Conservation (phyloP, 2,797 vertebrate species). For the Merluccius polli region DNA sequence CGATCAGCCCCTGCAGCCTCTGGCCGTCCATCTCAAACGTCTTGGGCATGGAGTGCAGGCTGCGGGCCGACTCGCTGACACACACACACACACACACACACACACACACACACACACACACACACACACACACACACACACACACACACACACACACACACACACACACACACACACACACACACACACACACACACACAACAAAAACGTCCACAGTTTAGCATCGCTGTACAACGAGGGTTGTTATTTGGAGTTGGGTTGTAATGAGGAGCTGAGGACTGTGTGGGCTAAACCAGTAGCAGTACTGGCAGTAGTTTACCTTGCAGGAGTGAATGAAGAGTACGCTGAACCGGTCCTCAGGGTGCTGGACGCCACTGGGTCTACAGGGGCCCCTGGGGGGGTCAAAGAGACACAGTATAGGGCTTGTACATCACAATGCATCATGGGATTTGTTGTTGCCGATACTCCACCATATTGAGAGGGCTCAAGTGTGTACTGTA, state of each 20-base stretch:
- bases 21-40: constrained; percentile 55
- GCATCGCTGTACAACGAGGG: too few species aligned
- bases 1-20: constrained; percentile 78
- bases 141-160: background rate
- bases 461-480: too few species aligned
- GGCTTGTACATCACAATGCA: too few species aligned
- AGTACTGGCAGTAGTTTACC: constrained; percentile 44
- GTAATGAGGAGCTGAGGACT: background rate
- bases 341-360: constrained; percentile 40
- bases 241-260: background rate
- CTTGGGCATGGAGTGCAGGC: constrained; percentile 53
- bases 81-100: constrained; percentile 18
- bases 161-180: background rate
- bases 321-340: constrained; percentile 53
- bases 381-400: constrained; percentile 54
- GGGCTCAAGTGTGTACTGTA: too few species aligned
- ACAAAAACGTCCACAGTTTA: background rate
- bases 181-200: background rate
- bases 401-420: constrained; percentile 14
- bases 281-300: background rate
- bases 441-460: too few species aligned
- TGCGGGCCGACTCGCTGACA: constrained; percentile 68
- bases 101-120: constrained; percentile 14
- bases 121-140: background rate
- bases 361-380: constrained; percentile 38